phyloP scores from a whole-genome alignment of 2,888 invertebrate genomes.

The Sarcophaga rosellei region DNA sequence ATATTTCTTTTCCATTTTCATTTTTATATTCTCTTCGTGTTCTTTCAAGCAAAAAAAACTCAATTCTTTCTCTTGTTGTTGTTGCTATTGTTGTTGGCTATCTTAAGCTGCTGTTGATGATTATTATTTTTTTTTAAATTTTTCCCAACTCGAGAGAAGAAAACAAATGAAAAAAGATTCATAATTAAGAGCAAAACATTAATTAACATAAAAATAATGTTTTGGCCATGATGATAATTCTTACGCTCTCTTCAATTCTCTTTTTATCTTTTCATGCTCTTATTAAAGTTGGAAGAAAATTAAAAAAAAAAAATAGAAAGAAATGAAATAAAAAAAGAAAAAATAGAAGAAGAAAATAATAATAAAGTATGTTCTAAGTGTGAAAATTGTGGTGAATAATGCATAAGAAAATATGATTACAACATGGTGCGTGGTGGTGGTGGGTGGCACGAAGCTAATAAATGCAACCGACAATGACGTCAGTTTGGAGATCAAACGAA shows the following conservation, averaged over 20 bases:
- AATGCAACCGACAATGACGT: too few relatives aligned
- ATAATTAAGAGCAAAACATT: conserved; percentile 58
- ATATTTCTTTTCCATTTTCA: conserved; percentile 1
- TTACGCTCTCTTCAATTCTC: background rate
- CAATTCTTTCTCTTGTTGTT: conserved; percentile 23
- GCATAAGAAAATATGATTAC: background rate
- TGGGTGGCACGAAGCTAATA: too few relatives aligned
- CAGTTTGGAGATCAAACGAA: too few relatives aligned
- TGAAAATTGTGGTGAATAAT: background rate
- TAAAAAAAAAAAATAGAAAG: conserved; percentile 26
- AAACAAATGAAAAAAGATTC: conserved; percentile 3
- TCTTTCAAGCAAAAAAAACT: conserved; percentile 36
- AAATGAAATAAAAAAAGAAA: conserved; percentile 6
- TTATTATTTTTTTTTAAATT: background rate
- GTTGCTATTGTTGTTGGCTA: background rate
- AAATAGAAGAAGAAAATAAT: conserved; percentile 7
- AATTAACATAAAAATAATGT: conserved; percentile 61
- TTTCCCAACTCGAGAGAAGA: background rate
- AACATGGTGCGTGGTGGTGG: background rate
- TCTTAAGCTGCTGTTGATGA: background rate
- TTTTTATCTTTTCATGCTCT: background rate
- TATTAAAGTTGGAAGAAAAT: conserved; percentile 21
- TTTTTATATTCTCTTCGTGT: background rate
- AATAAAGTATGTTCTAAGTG: conserved; percentile 1
- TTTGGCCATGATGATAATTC: conserved; percentile 51